A percentile compares a stretch with the other conserved stretches of the same genome.
Conservation (phyloP, 2,888 invertebrate species). For the Oligia strigilis region DNA sequence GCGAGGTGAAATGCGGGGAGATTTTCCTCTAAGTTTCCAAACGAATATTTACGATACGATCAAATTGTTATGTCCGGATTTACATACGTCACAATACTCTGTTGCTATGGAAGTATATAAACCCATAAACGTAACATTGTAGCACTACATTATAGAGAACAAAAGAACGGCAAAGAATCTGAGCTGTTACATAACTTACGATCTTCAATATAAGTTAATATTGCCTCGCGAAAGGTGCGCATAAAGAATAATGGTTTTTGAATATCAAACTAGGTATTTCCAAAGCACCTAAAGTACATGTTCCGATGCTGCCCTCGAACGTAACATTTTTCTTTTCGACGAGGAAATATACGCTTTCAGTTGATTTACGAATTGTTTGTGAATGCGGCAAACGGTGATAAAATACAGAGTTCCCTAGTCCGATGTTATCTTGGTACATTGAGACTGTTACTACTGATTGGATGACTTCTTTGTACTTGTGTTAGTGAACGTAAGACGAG, state of each 20-base stretch:
- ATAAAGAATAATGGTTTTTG: slow-evolving; percentile 72
- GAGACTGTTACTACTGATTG: slow-evolving; percentile 56
- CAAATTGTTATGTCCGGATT: slow-evolving; percentile 34
- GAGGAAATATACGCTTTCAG: slow-evolving; percentile 64
- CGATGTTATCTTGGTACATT: slow-evolving; percentile 51
- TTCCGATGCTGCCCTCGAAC: slow-evolving; percentile 71
- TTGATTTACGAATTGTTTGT: slow-evolving; percentile 68
- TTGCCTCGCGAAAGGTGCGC: slow-evolving; percentile 62
- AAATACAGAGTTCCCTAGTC: slow-evolving; percentile 43
- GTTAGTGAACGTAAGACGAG: slow-evolving; percentile 27
- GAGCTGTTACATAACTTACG: slow-evolving; percentile 55
- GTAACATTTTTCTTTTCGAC: slow-evolving; percentile 73
- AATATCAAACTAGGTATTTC: slow-evolving; percentile 71
- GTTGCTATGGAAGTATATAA: slow-evolving; percentile 38
- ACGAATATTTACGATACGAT: slow-evolving; percentile 38
- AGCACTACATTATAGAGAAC: slow-evolving; percentile 49
- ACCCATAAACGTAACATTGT: slow-evolving; percentile 52
- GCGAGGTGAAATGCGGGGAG: slow-evolving; percentile 24
- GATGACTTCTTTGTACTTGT: slow-evolving; percentile 52
- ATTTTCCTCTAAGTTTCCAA: slow-evolving; percentile 29
- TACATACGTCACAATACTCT: slow-evolving; percentile 45
- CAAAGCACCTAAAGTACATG: slow-evolving; percentile 63
- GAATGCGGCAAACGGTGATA: slow-evolving; percentile 64
- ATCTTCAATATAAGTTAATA: slow-evolving; percentile 72
- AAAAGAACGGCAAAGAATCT: slow-evolving; percentile 42